These are phyloP conservation scores for Dasypus novemcinctus DNA, from an alignment of 2,113 vertebrate genomes.

Conservation along the genomic window DNA sequence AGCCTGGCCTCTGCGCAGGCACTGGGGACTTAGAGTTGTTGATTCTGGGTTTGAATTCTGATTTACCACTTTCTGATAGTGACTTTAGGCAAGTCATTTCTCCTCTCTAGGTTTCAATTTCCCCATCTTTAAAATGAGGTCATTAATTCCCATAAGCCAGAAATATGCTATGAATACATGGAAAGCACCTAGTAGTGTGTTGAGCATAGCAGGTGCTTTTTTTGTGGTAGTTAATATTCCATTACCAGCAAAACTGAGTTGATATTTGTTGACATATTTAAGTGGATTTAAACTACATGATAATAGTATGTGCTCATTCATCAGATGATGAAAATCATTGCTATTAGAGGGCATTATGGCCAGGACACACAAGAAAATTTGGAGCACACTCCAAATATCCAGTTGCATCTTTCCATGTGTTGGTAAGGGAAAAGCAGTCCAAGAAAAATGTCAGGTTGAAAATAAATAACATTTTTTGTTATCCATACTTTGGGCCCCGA, in stretches of 20 bases:
- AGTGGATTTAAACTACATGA: background rate
- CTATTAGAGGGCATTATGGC: background rate
- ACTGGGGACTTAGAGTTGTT: background rate
- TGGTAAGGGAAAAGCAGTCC: background rate
- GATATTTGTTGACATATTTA: background rate
- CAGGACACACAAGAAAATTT: background rate
- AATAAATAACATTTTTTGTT: background rate
- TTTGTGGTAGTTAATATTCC: background rate
- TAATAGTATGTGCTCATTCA: background rate
- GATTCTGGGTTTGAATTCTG: slow-evolving; percentile 7
- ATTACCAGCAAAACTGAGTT: background rate
- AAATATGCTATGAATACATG: background rate
- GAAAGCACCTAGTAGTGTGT: background rate
- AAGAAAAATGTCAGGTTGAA: background rate
- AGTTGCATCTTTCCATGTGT: background rate
- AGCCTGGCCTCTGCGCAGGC: background rate
- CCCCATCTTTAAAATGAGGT: background rate
- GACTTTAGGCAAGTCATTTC: background rate
- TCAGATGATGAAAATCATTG: background rate
- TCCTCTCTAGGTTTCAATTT: background rate
- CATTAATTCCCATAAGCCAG: background rate
- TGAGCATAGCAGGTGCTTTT: background rate
- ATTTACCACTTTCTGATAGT: background rate
- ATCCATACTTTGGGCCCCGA: background rate
- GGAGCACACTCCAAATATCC: background rate